These are phyloP conservation scores for Myopa testacea DNA, from an alignment of 2,888 invertebrate genomes.

Conservation along the genomic window DNA sequence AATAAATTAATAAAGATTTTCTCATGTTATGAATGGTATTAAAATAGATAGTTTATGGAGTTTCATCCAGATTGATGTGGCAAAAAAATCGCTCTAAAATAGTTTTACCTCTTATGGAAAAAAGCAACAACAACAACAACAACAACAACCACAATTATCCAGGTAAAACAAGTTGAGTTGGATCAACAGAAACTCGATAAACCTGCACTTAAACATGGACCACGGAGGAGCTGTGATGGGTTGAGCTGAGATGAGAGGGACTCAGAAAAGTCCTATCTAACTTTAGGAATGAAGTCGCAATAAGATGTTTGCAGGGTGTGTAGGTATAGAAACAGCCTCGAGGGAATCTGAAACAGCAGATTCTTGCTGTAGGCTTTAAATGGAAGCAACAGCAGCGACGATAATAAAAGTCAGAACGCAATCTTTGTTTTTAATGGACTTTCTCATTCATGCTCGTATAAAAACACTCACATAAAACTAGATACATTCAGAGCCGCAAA, in stretches of 20 bases:
- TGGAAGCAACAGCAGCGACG: constrained; percentile 1
- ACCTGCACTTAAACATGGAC: neutral
- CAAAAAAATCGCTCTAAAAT: too few species aligned
- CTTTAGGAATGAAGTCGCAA: constrained; percentile 8
- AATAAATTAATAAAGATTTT: too few species aligned
- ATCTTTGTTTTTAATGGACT: constrained; percentile 33
- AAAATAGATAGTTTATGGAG: too few species aligned
- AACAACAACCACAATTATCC: neutral
- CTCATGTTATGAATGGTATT: too few species aligned
- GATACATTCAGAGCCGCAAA: neutral
- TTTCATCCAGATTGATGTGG: too few species aligned
- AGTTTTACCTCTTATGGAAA: too few species aligned
- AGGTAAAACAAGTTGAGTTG: neutral
- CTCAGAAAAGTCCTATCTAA: neutral
- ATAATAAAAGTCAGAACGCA: constrained; percentile 32
- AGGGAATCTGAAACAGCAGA: too few species aligned
- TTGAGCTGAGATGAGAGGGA: neutral
- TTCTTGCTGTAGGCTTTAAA: neutral
- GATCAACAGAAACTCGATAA: neutral
- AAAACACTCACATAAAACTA: neutral
- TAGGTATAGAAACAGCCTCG: neutral
- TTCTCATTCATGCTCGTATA: neutral
- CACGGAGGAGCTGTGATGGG: neutral
- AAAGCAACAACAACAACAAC: too few species aligned
- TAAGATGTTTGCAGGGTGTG: neutral